Evolutionary conservation across 2,888 invertebrate genomes (phyloP).

Genomic region (Sinelater perroti): DNA sequence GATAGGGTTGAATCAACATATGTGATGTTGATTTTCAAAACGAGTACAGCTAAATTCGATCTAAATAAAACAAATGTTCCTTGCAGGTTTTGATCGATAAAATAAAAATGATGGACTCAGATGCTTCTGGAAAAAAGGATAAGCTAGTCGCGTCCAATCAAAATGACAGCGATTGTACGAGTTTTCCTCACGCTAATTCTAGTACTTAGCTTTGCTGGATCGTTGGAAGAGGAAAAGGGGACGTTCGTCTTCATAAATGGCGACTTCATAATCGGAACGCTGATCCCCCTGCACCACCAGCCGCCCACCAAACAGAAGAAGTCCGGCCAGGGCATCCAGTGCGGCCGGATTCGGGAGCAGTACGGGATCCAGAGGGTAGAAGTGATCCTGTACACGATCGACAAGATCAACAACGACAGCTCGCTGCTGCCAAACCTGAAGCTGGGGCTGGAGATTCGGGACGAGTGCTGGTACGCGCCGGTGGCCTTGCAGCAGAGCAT

Average conservation of each 20-base stretch:
- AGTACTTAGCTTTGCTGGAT: conserved; percentile 6
- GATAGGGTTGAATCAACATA: too few relatives aligned
- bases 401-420: conserved; percentile 69
- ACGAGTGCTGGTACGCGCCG: conserved; percentile 85
- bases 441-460: conserved; percentile 76
- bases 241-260: conserved; percentile 64
- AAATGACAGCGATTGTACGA: conserved; percentile 15
- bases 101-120: conserved; percentile 9
- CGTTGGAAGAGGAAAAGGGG: conserved; percentile 43
- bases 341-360: conserved; percentile 73
- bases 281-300: conserved; percentile 66
- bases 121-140: conserved; percentile 1
- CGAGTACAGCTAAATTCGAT: too few relatives aligned
- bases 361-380: conserved; percentile 80
- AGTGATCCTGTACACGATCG: conserved; percentile 69
- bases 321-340: conserved; percentile 58
- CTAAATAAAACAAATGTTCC: not conserved
- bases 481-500: conserved; percentile 81
- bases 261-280: conserved; percentile 67
- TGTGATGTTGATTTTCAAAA: not conserved
- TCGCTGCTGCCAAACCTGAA: conserved; percentile 65
- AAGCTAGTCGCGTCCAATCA: not conserved
- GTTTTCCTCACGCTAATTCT: conserved; percentile 16
- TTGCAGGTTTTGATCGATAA: conserved; percentile 4
- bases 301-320: conserved; percentile 51